phyloP scores from a whole-genome alignment of 2,797 vertebrate species.

The Alauda arvensis region DNA sequence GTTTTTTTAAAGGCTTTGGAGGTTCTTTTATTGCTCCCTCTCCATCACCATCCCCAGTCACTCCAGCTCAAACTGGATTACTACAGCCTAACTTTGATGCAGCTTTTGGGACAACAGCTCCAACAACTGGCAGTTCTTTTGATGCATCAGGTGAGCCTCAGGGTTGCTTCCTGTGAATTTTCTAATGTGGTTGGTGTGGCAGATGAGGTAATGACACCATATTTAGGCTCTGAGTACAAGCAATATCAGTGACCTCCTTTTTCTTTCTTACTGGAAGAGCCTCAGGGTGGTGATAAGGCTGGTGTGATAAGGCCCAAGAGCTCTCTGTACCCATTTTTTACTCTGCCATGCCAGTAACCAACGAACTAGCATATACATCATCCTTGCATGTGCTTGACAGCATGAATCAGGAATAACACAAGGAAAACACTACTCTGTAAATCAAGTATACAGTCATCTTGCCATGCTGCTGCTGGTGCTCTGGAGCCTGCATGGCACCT shows the following conservation, averaged over 20 bases:
- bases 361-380: neutral
- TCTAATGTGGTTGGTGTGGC: neutral
- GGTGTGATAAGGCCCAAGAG: neutral
- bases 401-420: constrained; percentile 17
- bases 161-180: neutral
- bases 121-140: constrained; percentile 78
- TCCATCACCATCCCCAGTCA: constrained; percentile 78
- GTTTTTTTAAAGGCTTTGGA: constrained; percentile 73
- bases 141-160: constrained; percentile 87
- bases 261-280: neutral
- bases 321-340: neutral
- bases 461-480: constrained; percentile 50
- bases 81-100: constrained; percentile 89
- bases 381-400: constrained; percentile 65
- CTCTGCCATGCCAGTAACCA: constrained; percentile 33
- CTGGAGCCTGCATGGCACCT: constrained; percentile 68
- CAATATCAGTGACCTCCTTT: neutral
- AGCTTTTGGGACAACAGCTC: constrained; percentile 78
- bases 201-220: neutral
- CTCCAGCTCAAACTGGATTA: constrained; percentile 83
- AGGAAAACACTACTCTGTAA: constrained; percentile 11
- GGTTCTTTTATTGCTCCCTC: constrained; percentile 78
- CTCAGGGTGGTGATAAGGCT: neutral
- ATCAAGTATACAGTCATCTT: neutral
- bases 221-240: neutral